Evolutionary conservation across 2,113 vertebrate genomes (phyloP), one percentile per base, ranked within the genome.

Genomic region (Zeus faber): DNA sequence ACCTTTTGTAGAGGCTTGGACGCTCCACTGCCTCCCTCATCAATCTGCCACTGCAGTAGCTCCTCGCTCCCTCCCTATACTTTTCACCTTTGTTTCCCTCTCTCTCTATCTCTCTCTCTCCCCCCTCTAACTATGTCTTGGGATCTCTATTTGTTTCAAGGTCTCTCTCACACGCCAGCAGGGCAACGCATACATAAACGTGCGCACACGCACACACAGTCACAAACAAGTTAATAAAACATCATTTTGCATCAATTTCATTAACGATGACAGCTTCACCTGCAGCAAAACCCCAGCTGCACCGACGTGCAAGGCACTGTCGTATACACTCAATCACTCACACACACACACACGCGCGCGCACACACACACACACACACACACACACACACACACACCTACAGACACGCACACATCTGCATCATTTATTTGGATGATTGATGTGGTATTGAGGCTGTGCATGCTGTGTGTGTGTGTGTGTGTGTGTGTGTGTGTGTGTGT

Each of bases 1-100:
- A 77, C 58, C 47, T 39, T 52, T 35, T 48, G 62, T 69, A 67
- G 62, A 72, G 59, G 44, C 39, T 6, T 48, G 2, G 37, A 73
- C 49, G 65, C 56, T 54, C 52, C 6, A 7, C 57, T 76, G 71
- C 54, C 63, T 76, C 64, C 70, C 52, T 60, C 71, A 77, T 77
- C 71, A 59, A 70, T 80, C 71, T 58, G 46, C 61, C 33, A 49
- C 72, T 65, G 46, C 62, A 54, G 53, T 52, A 56, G 49, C 53
- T 62, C 48, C 29, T 54, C 31, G 52, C 43, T 60, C 39, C 6
- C 35, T 54, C 51, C 11, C 14, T 57, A 55, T 24, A 7, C 21
- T 18, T 17, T 4, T 9, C 16, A 20, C 40, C 44, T 13, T 17
- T 27, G 11, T 37, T 31, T 23, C 29, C 37, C 18, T 35, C 29